Base-by-base conservation (phyloP, 2,113 vertebrate species). In the Loxodonta africana region DNA sequence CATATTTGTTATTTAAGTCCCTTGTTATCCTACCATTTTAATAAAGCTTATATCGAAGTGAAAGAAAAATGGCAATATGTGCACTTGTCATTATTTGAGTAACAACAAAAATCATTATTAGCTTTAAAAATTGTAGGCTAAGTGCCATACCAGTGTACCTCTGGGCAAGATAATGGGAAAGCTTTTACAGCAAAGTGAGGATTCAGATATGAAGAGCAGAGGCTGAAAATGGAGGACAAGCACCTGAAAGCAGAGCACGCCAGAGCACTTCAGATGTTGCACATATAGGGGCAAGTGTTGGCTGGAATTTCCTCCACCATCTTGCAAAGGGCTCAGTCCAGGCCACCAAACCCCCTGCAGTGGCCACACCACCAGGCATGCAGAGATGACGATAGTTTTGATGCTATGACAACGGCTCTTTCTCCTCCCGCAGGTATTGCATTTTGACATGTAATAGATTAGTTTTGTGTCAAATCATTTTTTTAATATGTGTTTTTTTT, bases 201-300 rank as follows among this genome's bases (percentile, higher is more conserved):
- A 99, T 94, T 99, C 96, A 98, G 98, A 73, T 98, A 99, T 0
- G 99, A 99, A 98, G 99, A 99, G 96, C 99, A 99, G 98, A 99
- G 99, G 62, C 97, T 99, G 96, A 99, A 99, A 96, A 99, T 99
- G 0, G 99, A 99, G 97, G 99, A 99, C 96, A 99, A 98, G 20
- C 99, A 99, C 21, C 98, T 99, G 41, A 99, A 99, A 95, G 98
- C 99, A 0, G 99, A 99, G 91, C 99, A 99, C 91, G 88, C 99
- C 46, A 98, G 99, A 74, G 99, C 99, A 98, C 98, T 99, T 92
- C 99, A 99, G 96, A 99, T 99, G 99, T 98, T 99, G 37, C 99
- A 99, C 97, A 99, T 99, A 99, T 98, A 99, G 90, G 99, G 99
- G 71, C 99, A 99, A 57, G 99, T 99, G 99, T 99, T 99, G 95